Evolutionary conservation across 1,140 invertebrate species (phyloP).

Genomic region (Mactra quadrangularis): DNA sequence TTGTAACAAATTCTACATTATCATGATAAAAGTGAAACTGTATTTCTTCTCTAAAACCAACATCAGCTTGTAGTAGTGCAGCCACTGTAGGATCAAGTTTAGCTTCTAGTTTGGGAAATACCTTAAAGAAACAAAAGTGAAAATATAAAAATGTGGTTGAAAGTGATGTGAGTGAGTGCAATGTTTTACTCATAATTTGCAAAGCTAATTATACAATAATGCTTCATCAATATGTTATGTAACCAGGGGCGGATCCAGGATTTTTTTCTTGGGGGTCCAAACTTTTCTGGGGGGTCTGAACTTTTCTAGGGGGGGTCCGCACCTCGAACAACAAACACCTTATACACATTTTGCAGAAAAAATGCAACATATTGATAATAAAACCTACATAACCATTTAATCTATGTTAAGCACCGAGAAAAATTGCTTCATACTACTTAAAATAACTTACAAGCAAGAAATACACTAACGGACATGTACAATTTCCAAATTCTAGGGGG

Average conservation of each 20-base stretch:
- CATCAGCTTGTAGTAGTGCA: constrained; percentile 20
- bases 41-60: constrained; percentile 24
- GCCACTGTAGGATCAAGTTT: constrained; percentile 24
- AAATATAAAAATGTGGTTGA: background rate
- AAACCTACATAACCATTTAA: no score
- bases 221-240: background rate
- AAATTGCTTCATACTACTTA: no score
- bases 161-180: background rate
- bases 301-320: no score
- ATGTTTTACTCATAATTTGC: background rate
- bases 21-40: background rate
- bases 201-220: background rate
- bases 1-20: constrained; percentile 3
- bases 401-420: no score
- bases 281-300: no score
- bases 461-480: no score
- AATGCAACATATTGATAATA: no score
- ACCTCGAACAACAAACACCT: background rate
- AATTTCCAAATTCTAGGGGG: no score
- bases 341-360: no score
- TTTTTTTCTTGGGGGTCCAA: no score
- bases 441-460: no score
- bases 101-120: constrained; percentile 25
- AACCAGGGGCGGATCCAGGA: background rate
- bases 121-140: constrained; percentile 10